Evolutionary conservation across 2,797 vertebrate genomes (phyloP), one percentile per base, ranked within the genome.

Genomic region (Crenuchus spilurus): DNA sequence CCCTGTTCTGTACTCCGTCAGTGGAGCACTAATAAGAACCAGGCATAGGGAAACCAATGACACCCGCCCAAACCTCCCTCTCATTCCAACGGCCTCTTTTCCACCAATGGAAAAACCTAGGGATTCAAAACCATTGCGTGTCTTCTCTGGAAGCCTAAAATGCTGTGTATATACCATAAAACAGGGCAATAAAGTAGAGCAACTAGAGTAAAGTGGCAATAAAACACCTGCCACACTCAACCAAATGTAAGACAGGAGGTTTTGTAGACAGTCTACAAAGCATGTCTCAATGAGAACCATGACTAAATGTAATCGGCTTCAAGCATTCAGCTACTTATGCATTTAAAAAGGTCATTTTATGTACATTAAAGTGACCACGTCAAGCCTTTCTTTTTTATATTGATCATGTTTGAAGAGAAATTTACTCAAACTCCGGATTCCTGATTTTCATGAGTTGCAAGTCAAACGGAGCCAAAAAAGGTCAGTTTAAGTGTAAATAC

Each of bases 151-250:
- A 76, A 80, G 70, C 65, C 70, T 78, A 78, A 41, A n/a, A 68
- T 66, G 78, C 62, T 52, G 35, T 74, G 74, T 78, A 76, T 74
- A 78, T 74, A 78, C 70, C 73, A 31, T 82, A 82, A 82, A 82
- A 72, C n/a, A 54, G 33, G 44, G 33, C 78, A 82, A 82, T 84
- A 84, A 84, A 83, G 72, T 70, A 55, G 67, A 48, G 24, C 63
- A 76, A 78, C 74, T 44, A 65, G 66, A 84, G 82, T 72, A 76
- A 84, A 82, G 75, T 72, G 74, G 75, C 65, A 62, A 78, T 84
- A 82, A 84, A 84, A 84, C 82, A 84, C 82, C 80, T 84, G 82
- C 75, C 60, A 60, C 73, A 80, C 78, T 75, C 69, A 42, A 41
- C 52, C 22, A 49, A 70, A 52, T 49, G 14, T 14, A 68, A 54